phyloP scores from a whole-genome alignment of 2,113 vertebrate species.

The Nerophis lumbriciformis region DNA sequence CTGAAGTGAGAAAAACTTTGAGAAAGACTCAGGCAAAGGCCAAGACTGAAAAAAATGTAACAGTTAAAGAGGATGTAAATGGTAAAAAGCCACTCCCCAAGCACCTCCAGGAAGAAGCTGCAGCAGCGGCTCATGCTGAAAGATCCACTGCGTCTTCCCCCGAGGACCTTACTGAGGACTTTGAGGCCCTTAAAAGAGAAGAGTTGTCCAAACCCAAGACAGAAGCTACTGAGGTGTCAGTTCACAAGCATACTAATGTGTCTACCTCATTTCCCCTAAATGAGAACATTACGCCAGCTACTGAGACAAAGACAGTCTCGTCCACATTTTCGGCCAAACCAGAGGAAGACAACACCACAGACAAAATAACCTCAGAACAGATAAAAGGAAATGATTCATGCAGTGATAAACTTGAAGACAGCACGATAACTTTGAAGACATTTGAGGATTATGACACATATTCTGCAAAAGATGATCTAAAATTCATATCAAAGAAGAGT shows the following conservation, averaged over 20 bases:
- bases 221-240: constrained; percentile 22
- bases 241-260: constrained; percentile 43
- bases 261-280: constrained; percentile 52
- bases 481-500: constrained; percentile 73
- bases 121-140: constrained; percentile 68
- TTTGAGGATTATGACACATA: constrained; percentile 63
- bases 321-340: constrained; percentile 38
- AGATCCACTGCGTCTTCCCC: constrained; percentile 84
- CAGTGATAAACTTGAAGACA: constrained; percentile 64
- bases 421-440: constrained; percentile 61
- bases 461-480: constrained; percentile 34
- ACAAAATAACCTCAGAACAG: constrained; percentile 16
- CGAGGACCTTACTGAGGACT: constrained; percentile 94
- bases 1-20: constrained; percentile 92
- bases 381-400: constrained; percentile 37
- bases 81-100: constrained; percentile 73
- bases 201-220: constrained; percentile 61
- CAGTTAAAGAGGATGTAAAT: constrained; percentile 68
- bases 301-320: constrained; percentile 53
- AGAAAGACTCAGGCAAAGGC: constrained; percentile 86
- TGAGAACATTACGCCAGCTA: constrained; percentile 58
- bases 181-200: constrained; percentile 85
- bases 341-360: constrained; percentile 43
- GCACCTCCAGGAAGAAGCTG: constrained; percentile 55
- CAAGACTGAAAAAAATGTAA: constrained; percentile 81